A percentile compares a stretch with the other conserved stretches of the same genome.
Evolutionary conservation across 2,888 invertebrate species (phyloP).

Genomic region (Troglohyphantes excavatus): DNA sequence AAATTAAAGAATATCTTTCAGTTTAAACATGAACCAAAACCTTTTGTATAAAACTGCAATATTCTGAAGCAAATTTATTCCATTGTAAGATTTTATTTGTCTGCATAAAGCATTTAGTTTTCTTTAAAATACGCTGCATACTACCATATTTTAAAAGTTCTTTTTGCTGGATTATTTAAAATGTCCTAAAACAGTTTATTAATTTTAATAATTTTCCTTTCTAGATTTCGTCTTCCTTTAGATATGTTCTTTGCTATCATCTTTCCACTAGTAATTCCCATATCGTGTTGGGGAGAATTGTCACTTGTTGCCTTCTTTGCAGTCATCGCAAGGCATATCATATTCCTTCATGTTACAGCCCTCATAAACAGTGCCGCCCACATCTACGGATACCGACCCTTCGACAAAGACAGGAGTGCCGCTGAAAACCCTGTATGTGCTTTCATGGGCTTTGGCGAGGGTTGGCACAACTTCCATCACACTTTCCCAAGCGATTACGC

Average conservation of each 20-base stretch:
- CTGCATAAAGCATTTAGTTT: no score
- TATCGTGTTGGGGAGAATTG: background rate
- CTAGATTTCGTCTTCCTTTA: background rate
- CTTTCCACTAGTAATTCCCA: background rate
- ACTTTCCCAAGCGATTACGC: no score
- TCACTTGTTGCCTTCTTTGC: background rate
- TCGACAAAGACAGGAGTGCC: background rate
- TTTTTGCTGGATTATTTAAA: no score
- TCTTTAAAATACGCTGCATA: no score
- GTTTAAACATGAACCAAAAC: no score
- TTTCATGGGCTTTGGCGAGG: background rate
- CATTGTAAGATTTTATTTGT: no score
- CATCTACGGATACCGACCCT: background rate
- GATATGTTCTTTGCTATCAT: background rate
- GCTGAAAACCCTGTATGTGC: background rate
- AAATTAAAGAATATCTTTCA: no score
- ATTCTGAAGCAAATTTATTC: no score
- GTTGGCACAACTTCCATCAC: slow-evolving; percentile 1
- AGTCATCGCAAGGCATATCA: background rate
- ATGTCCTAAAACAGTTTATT: no score
- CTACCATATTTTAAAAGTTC: no score
- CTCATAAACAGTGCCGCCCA: background rate
- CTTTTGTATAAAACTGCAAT: no score
- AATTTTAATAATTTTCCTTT: no score
- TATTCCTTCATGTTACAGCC: background rate